A percentile compares a stretch with the other conserved stretches of the same genome.
Conservation (phyloP, 2,888 invertebrate genomes). For the Sisyra terminalis region DNA sequence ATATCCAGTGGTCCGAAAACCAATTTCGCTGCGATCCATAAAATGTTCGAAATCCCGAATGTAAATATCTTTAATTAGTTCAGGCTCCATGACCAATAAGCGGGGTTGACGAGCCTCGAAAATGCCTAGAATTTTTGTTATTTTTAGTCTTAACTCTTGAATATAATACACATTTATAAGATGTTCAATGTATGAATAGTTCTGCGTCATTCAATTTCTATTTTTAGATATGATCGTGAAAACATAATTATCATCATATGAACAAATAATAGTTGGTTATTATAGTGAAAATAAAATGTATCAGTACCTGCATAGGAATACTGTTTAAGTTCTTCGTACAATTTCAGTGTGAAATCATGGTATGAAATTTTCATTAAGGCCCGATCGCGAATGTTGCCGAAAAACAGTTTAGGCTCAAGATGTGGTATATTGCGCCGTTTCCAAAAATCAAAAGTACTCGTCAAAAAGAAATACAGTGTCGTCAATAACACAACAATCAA, state of each 20-base stretch:
- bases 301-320: constrained; percentile 3
- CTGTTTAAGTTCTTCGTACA: constrained; percentile 15
- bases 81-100: constrained; percentile 20
- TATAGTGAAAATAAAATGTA: too few species aligned
- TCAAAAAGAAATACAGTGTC: neutral
- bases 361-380: constrained; percentile 9
- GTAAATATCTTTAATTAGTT: constrained; percentile 20
- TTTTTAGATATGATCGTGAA: too few species aligned
- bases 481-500: neutral
- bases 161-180: neutral
- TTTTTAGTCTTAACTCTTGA: neutral
- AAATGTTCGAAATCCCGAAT: constrained; percentile 23
- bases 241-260: too few species aligned
- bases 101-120: constrained; percentile 9
- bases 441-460: constrained; percentile 16
- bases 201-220: constrained; percentile 13
- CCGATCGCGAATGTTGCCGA: constrained; percentile 15
- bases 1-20: constrained; percentile 20
- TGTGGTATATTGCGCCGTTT: constrained; percentile 16
- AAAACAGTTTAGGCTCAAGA: constrained; percentile 17
- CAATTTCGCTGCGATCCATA: constrained; percentile 19
- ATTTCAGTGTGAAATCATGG: constrained; percentile 9
- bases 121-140: neutral
- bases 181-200: constrained; percentile 2
- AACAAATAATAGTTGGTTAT: too few species aligned